Conservation (phyloP, 2,888 invertebrate species). For the Cheilosia vulpina region DNA sequence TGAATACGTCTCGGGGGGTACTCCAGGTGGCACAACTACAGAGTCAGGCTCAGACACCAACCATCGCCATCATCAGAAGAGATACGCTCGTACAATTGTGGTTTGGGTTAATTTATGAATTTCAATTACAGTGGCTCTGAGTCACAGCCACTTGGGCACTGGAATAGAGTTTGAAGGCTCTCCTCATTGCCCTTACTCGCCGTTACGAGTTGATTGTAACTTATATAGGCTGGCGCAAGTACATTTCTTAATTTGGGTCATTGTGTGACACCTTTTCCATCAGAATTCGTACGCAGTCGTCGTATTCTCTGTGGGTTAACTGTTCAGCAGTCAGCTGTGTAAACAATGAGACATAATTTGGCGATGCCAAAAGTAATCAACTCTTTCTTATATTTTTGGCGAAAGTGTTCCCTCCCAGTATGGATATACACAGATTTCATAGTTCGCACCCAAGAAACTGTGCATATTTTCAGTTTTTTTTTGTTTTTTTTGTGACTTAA, state of each 20-base stretch:
- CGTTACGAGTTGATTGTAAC: conserved; percentile 1
- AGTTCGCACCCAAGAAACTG: conserved; percentile 19
- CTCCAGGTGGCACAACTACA: conserved; percentile 14
- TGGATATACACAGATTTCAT: conserved; percentile 22
- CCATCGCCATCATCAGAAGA: neutral
- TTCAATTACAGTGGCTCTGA: conserved; percentile 68
- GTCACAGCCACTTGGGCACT: conserved; percentile 40
- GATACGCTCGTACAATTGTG: conserved; percentile 13
- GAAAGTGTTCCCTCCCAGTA: conserved; percentile 37
- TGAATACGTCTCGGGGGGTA: conserved; percentile 23
- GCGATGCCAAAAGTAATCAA: neutral
- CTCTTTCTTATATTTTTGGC: conserved; percentile 17
- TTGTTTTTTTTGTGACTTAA: neutral
- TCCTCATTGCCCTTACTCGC: neutral
- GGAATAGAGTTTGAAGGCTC: neutral
- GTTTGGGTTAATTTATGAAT: conserved; percentile 52
- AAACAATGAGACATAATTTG: neutral
- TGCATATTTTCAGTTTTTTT: conserved; percentile 1
- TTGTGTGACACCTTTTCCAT: conserved; percentile 37
- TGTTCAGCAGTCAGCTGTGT: neutral
- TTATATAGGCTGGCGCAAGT: conserved; percentile 13
- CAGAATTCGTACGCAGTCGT: neutral
- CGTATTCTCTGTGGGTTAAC: neutral
- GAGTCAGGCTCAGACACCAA: neutral
- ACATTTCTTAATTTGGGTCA: conserved; percentile 68